Conservation (phyloP, 2,113 vertebrate genomes). For the Eulacestoma nigropectus region DNA sequence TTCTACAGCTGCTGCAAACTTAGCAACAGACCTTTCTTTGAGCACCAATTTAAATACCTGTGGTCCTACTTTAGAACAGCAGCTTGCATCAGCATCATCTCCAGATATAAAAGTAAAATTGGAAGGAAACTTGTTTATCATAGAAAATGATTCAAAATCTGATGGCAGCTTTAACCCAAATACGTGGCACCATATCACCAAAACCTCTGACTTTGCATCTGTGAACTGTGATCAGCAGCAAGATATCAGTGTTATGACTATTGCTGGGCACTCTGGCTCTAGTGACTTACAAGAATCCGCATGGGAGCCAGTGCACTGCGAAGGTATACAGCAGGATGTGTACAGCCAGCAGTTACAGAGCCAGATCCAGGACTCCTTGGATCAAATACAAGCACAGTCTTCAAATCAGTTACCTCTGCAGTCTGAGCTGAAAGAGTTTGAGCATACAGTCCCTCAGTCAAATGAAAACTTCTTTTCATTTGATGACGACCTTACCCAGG, state of each 20-base stretch:
- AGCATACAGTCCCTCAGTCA: constrained; percentile 80
- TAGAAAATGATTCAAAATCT: constrained; percentile 75
- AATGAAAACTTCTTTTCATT: constrained; percentile 90
- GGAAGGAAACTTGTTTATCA: constrained; percentile 77
- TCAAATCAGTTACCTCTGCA: constrained; percentile 81
- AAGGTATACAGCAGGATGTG: constrained; percentile 72
- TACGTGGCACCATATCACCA: constrained; percentile 76
- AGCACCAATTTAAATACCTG: constrained; percentile 64
- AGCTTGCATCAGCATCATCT: constrained; percentile 71
- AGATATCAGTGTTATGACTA: constrained; percentile 65
- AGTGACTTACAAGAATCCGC: constrained; percentile 80
- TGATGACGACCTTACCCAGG: constrained; percentile 96
- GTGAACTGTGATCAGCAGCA: constrained; percentile 67
- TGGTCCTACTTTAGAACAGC: constrained; percentile 74
- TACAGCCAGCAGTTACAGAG: constrained; percentile 78
- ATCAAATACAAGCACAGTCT: constrained; percentile 73
- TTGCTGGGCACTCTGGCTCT: constrained; percentile 69
- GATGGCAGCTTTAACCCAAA: constrained; percentile 77
- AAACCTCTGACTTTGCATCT: constrained; percentile 72
- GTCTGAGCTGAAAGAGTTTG: constrained; percentile 85
- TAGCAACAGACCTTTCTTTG: constrained; percentile 64
- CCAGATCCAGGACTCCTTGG: constrained; percentile 81
- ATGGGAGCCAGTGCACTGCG: constrained; percentile 75
- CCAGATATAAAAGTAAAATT: constrained; percentile 80
- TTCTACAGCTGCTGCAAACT: constrained; percentile 58